Evolutionary conservation across 2,113 vertebrate species (phyloP).

Genomic region (Stigmatopora nigra): DNA sequence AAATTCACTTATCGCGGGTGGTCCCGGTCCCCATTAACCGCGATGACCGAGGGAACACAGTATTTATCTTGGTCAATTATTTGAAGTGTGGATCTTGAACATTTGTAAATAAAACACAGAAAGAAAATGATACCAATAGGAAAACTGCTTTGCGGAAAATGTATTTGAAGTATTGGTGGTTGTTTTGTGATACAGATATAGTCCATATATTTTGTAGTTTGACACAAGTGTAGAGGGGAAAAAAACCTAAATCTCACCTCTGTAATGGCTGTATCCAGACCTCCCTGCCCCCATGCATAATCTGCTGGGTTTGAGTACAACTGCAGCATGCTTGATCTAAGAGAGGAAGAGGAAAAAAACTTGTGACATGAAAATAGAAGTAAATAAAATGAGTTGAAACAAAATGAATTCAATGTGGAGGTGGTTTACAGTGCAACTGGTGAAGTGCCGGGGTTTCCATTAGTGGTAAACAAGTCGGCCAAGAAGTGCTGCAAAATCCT

Average conservation of each 20-base stretch:
- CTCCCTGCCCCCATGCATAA: conserved; percentile 92
- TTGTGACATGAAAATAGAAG: conserved; percentile 15
- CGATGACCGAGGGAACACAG: too few relatives aligned
- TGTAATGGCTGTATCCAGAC: conserved; percentile 84
- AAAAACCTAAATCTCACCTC: conserved; percentile 72
- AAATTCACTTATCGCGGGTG: too few relatives aligned
- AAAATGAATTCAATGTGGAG: conserved; percentile 1
- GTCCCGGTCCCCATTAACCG: too few relatives aligned
- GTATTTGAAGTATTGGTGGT: too few relatives aligned
- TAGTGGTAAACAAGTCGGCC: conserved; percentile 79
- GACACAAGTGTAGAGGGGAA: neutral
- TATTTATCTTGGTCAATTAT: too few relatives aligned
- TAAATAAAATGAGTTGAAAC: conserved; percentile 12
- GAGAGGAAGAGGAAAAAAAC: neutral
- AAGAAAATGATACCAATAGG: too few relatives aligned
- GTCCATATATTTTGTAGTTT: too few relatives aligned
- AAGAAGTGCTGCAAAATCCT: conserved; percentile 90
- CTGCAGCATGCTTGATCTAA: conserved; percentile 76
- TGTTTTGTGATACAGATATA: too few relatives aligned
- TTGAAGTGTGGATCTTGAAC: too few relatives aligned
- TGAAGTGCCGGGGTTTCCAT: conserved; percentile 68
- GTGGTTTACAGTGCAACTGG: conserved; percentile 76
- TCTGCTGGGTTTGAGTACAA: conserved; percentile 87
- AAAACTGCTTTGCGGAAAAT: too few relatives aligned
- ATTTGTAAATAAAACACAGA: too few relatives aligned